phyloP scores from a whole-genome alignment of 2,888 invertebrate species.

The Melanostoma mellinum region DNA sequence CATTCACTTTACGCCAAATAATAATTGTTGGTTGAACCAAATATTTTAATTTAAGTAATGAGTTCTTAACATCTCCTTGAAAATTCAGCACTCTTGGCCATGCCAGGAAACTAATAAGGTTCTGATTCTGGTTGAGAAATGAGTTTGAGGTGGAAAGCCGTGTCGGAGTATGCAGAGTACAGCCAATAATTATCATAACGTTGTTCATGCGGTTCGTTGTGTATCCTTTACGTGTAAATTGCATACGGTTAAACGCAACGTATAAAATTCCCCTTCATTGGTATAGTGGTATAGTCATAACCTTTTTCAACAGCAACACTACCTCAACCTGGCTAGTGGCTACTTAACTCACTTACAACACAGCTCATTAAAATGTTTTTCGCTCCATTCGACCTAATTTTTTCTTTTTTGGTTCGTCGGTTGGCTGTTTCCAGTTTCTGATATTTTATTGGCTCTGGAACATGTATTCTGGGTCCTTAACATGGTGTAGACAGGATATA shows the following conservation, averaged over 20 bases:
- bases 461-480: conserved; percentile 12
- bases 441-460: conserved; percentile 38
- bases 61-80: too few relatives aligned
- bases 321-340: conserved; percentile 10
- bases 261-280: not conserved
- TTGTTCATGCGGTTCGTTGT: conserved; percentile 24
- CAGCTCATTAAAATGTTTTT: conserved; percentile 58
- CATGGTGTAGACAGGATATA: conserved; percentile 42
- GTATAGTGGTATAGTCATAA: not conserved
- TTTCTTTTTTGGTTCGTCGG: not conserved
- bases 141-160: conserved; percentile 19
- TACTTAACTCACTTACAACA: conserved; percentile 31
- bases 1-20: too few relatives aligned
- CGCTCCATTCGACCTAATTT: conserved; percentile 29
- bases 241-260: conserved; percentile 8
- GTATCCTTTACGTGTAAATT: not conserved
- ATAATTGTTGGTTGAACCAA: too few relatives aligned
- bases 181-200: conserved; percentile 42
- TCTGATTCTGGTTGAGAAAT: not conserved
- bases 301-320: not conserved
- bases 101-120: too few relatives aligned
- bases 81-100: too few relatives aligned
- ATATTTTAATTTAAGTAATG: too few relatives aligned
- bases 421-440: not conserved
- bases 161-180: conserved; percentile 30